phyloP scores from a whole-genome alignment of 2,113 vertebrate species.

The Felis chaus region DNA sequence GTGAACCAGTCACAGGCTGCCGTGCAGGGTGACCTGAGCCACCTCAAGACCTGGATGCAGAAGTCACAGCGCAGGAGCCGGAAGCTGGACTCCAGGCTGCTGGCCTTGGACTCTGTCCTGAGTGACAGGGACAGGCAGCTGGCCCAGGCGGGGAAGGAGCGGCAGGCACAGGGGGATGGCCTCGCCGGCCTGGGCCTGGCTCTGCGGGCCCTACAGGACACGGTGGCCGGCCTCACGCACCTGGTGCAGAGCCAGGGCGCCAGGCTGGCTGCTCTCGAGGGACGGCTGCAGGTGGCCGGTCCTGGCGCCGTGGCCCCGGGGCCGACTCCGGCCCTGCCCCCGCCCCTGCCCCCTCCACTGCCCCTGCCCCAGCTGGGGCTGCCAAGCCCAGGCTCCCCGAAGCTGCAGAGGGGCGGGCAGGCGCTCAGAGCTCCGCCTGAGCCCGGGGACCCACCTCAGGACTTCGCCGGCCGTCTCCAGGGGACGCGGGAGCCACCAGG shows the following conservation, averaged over 20 bases:
- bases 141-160: slow-evolving; percentile 54
- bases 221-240: slow-evolving; percentile 44
- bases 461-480: not conserved
- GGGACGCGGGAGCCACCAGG: not conserved
- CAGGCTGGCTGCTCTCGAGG: slow-evolving; percentile 73
- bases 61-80: slow-evolving; percentile 81
- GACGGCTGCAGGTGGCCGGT: not conserved
- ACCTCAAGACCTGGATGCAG: slow-evolving; percentile 73
- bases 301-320: not conserved
- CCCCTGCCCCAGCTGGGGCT: not conserved
- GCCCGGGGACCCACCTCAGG: not conserved
- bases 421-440: not conserved
- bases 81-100: slow-evolving; percentile 80
- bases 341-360: not conserved
- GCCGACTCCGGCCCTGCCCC: not conserved
- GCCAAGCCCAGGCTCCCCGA: not conserved
- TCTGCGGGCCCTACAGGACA: slow-evolving; percentile 69
- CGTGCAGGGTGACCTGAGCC: slow-evolving; percentile 66
- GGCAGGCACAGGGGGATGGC: not conserved
- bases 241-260: slow-evolving; percentile 65
- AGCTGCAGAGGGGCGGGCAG: not conserved
- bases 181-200: slow-evolving; percentile 75
- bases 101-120: slow-evolving; percentile 74
- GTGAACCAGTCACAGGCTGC: slow-evolving; percentile 54
- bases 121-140: slow-evolving; percentile 38